A percentile compares a stretch with the other conserved stretches of the same genome.
These are phyloP conservation scores for Imbricaverruca yamaguchii DNA, from an alignment of 2,888 invertebrate species.

Conservation along the genomic window DNA sequence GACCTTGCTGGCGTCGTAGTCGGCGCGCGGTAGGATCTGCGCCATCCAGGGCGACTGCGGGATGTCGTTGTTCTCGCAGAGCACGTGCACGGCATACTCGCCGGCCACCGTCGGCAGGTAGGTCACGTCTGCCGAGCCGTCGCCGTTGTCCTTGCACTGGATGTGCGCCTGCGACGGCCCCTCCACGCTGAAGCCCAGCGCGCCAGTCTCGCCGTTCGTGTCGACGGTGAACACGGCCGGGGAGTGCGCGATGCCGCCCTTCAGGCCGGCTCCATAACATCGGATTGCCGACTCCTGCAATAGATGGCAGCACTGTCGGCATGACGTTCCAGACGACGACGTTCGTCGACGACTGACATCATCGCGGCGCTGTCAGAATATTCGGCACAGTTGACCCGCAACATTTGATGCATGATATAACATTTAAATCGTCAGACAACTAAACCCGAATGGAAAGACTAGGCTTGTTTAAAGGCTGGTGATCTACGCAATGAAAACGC, in stretches of 20 bases:
- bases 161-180: slow-evolving; percentile 82
- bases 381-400: no score
- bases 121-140: slow-evolving; percentile 74
- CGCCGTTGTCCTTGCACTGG: slow-evolving; percentile 71
- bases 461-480: no score
- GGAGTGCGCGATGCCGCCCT: slow-evolving; percentile 64
- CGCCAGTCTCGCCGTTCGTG: slow-evolving; percentile 80
- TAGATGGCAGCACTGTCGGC: neutral
- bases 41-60: slow-evolving; percentile 80
- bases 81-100: slow-evolving; percentile 76
- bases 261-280: slow-evolving; percentile 76
- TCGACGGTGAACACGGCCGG: slow-evolving; percentile 82
- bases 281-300: slow-evolving; percentile 61
- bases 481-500: no score
- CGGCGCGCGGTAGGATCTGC: slow-evolving; percentile 61
- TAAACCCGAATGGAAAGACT: no score
- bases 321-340: no score
- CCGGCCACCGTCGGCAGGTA: slow-evolving; percentile 64
- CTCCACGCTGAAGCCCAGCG: slow-evolving; percentile 69
- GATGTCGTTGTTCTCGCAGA: slow-evolving; percentile 82
- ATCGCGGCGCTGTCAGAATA: no score
- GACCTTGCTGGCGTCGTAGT: slow-evolving; percentile 42
- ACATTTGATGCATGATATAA: no score
- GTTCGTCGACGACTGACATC: no score
- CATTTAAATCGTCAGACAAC: no score